Evolutionary conservation across 2,797 vertebrate species (phyloP).

Genomic region (Dendrocincla fuliginosa): DNA sequence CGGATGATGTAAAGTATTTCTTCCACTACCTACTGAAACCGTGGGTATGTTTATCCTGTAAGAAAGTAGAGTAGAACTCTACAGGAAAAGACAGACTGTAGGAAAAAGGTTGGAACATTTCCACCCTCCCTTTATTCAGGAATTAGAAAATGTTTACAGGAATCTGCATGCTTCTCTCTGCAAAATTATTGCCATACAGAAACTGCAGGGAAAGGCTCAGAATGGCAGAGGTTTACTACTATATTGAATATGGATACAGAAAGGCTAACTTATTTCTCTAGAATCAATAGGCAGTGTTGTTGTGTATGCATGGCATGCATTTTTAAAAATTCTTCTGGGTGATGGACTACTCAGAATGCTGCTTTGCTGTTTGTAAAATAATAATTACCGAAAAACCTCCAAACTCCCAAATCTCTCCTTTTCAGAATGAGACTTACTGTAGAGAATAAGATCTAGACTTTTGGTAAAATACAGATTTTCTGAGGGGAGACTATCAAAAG

Average conservation of each 20-base stretch:
- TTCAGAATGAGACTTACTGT: background rate
- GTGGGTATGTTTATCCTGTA: background rate
- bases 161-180: background rate
- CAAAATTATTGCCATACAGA: background rate
- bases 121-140: background rate
- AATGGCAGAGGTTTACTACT: background rate
- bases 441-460: background rate
- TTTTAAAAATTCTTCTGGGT: background rate
- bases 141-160: slow-evolving; percentile 42
- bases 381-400: background rate
- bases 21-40: background rate
- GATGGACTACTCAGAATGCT: background rate
- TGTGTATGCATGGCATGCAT: background rate
- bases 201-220: background rate
- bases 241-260: background rate
- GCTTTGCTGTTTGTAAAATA: background rate
- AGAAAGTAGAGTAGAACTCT: background rate
- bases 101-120: background rate
- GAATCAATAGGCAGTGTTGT: background rate
- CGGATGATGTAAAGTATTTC: background rate
- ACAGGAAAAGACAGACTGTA: background rate
- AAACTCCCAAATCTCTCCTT: background rate
- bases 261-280: background rate
- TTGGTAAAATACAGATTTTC: background rate
- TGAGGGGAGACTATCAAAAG: background rate